Percentiles rank a stretch among this genome's conserved stretches.
phyloP scores from a whole-genome alignment of 2,113 vertebrate genomes.

The Oryzias curvinotus region DNA sequence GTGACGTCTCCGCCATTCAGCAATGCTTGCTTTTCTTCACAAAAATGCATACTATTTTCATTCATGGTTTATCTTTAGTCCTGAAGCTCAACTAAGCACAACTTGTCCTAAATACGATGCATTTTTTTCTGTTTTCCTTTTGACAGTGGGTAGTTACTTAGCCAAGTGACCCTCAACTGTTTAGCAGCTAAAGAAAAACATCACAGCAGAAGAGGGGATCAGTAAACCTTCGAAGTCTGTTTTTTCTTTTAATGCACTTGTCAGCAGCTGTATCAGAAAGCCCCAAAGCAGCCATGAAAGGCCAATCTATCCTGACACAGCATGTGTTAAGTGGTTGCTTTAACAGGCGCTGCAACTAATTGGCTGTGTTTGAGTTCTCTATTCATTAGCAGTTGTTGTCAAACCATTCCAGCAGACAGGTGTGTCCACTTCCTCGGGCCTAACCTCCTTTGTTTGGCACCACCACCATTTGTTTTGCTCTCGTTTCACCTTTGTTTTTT shows the following conservation, averaged over 20 bases:
- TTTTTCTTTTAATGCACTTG: slow-evolving; percentile 33
- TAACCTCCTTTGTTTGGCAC: neutral
- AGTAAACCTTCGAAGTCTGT: slow-evolving; percentile 10
- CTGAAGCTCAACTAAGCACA: too few species aligned
- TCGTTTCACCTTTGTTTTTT: slow-evolving; percentile 7
- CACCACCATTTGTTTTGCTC: neutral
- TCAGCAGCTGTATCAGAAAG: slow-evolving; percentile 56
- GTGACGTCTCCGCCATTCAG: slow-evolving; percentile 16
- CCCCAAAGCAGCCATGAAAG: slow-evolving; percentile 51
- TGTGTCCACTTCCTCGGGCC: slow-evolving; percentile 18
- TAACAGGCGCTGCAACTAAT: slow-evolving; percentile 60
- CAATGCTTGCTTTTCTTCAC: slow-evolving; percentile 19
- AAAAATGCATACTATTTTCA: neutral
- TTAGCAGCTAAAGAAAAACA: slow-evolving; percentile 1
- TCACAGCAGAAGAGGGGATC: neutral
- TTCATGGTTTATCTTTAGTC: too few species aligned
- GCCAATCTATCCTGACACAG: slow-evolving; percentile 54
- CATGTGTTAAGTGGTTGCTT: slow-evolving; percentile 44
- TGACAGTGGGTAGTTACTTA: neutral
- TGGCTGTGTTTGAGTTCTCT: slow-evolving; percentile 54
- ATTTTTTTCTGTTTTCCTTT: too few species aligned
- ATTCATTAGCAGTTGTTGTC: slow-evolving; percentile 51
- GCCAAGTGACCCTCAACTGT: slow-evolving; percentile 12
- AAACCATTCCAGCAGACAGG: slow-evolving; percentile 26
- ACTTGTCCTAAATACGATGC: too few species aligned